Percentiles rank a stretch among this genome's conserved stretches.
These are phyloP conservation scores for Festucalex cinctus DNA, from an alignment of 2,113 vertebrate genomes.

Conservation along the genomic window DNA sequence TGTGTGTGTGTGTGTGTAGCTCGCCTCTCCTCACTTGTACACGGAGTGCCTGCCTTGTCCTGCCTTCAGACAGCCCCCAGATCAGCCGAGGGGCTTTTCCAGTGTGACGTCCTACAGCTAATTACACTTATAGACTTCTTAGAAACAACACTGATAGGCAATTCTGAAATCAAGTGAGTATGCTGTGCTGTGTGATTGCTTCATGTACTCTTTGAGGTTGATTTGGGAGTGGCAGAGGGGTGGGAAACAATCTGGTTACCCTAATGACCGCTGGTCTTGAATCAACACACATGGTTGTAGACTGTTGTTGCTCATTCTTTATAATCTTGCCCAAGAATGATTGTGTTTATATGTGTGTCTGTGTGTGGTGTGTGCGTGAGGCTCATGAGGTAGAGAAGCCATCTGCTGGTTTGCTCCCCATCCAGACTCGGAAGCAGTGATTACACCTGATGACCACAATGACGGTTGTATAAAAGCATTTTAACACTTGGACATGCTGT, in stretches of 20 bases:
- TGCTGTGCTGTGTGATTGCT: constrained; percentile 7
- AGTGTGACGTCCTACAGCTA: constrained; percentile 57
- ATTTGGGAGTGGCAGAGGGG: constrained; percentile 52
- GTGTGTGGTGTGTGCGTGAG: not conserved
- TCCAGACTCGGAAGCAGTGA: not conserved
- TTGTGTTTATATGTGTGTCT: not conserved
- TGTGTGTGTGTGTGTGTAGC: constrained; percentile 40
- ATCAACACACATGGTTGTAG: constrained; percentile 20
- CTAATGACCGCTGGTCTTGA: constrained; percentile 55
- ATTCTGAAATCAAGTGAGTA: constrained; percentile 24
- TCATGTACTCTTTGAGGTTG: constrained; percentile 18
- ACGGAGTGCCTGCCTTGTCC: constrained; percentile 72
- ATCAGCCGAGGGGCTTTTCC: constrained; percentile 62
- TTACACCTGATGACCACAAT: not conserved
- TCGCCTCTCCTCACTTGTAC: constrained; percentile 63
- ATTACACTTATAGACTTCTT: constrained; percentile 57
- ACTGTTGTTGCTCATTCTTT: constrained; percentile 17
- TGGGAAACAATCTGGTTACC: constrained; percentile 23
- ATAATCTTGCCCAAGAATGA: constrained; percentile 1
- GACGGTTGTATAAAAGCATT: constrained; percentile 3
- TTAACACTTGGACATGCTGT: constrained; percentile 4
- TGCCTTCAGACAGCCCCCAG: constrained; percentile 70
- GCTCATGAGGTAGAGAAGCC: not conserved
- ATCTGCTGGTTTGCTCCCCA: not conserved
- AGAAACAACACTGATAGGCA: constrained; percentile 36